Evolutionary conservation across 2,797 vertebrate species (phyloP).

Genomic region (Thamnophis elegans): DNA sequence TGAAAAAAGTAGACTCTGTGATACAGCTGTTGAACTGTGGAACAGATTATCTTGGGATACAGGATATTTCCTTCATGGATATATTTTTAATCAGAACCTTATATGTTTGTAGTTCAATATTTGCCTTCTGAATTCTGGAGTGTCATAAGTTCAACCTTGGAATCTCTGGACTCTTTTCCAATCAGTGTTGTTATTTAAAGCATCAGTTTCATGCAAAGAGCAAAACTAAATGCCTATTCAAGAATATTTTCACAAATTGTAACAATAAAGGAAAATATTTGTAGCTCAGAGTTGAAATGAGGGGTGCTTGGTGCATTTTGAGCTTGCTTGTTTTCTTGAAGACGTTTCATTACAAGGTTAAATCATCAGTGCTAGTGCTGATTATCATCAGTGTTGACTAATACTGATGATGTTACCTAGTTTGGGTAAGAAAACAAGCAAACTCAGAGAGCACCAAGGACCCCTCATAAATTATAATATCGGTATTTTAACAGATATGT

Average conservation of each 20-base stretch:
- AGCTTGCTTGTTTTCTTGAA: neutral
- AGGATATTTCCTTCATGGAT: neutral
- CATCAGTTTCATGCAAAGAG: neutral
- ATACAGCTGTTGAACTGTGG: neutral
- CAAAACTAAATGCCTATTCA: slow-evolving; percentile 21
- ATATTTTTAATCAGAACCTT: neutral
- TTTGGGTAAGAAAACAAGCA: too few species aligned
- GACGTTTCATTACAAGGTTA: neutral
- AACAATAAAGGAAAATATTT: neutral
- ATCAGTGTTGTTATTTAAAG: neutral
- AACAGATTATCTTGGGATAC: neutral
- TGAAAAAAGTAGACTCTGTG: neutral
- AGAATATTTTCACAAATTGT: neutral
- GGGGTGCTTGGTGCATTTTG: neutral
- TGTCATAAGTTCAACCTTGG: neutral
- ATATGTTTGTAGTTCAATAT: neutral
- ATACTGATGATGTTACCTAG: too few species aligned
- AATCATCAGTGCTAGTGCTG: too few species aligned
- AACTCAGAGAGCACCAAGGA: too few species aligned
- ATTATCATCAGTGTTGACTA: too few species aligned
- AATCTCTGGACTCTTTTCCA: neutral
- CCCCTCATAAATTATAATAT: too few species aligned
- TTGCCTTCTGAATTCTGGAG: neutral
- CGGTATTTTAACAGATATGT: neutral
- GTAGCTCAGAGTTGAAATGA: neutral